A percentile compares a stretch with the other conserved stretches of the same genome.
These are phyloP conservation scores for Catharus bicknelli DNA, from an alignment of 2,113 vertebrate species.

Conservation along the genomic window DNA sequence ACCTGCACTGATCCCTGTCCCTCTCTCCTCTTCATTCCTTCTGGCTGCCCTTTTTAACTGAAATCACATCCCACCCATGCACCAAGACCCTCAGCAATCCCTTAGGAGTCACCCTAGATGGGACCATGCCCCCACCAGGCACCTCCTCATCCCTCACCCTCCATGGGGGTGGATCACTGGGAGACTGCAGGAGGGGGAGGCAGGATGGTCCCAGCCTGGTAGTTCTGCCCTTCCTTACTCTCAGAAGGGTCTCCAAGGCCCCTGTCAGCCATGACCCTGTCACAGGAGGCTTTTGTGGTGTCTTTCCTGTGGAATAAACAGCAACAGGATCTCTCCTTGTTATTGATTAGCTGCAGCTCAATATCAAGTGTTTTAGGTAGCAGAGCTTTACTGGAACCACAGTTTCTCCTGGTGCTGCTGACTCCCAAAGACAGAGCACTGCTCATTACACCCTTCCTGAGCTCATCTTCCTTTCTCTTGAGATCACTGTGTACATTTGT, in stretches of 20 bases:
- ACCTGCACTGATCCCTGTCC: neutral
- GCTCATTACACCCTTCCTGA: neutral
- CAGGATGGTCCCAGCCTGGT: neutral
- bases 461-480: neutral
- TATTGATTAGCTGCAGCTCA: neutral
- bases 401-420: neutral
- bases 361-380: neutral
- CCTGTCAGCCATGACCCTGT: neutral
- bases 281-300: neutral
- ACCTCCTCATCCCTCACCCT: neutral
- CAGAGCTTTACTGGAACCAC: neutral
- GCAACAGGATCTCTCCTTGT: neutral
- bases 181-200: neutral
- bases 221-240: neutral
- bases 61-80: neutral
- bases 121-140: neutral
- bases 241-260: neutral
- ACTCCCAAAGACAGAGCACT: neutral
- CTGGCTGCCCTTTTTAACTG: neutral
- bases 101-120: neutral
- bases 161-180: rapidly evolving
- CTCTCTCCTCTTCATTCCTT: neutral
- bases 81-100: neutral
- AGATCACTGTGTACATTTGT: neutral
- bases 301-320: neutral